Evolutionary conservation across 2,113 vertebrate species (phyloP).

Genomic region (Trogon melanurus): DNA sequence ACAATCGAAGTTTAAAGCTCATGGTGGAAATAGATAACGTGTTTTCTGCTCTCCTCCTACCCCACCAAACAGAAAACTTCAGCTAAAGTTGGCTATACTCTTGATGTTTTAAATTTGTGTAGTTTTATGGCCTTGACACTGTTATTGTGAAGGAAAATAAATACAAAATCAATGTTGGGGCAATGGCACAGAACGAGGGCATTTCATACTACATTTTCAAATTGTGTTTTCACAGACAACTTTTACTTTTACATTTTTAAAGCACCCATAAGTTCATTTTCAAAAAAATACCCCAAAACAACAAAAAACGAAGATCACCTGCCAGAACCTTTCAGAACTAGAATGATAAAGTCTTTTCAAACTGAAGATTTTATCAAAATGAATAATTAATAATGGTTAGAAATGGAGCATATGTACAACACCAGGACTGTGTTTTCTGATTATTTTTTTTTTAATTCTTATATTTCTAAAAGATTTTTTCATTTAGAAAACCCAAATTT

Average conservation of each 20-base stretch:
- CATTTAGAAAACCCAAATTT: background rate
- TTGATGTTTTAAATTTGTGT: background rate
- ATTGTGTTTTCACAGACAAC: background rate
- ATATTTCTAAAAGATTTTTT: background rate
- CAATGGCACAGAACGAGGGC: background rate
- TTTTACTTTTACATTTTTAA: background rate
- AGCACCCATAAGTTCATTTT: fast-evolving
- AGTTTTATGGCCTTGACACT: background rate
- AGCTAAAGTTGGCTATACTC: background rate
- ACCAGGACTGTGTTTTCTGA: background rate
- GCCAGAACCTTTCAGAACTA: background rate
- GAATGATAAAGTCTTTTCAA: background rate
- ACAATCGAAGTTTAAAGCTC: background rate
- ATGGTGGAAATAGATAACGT: background rate
- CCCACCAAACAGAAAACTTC: background rate
- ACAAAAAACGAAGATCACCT: background rate
- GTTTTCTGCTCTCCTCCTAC: background rate
- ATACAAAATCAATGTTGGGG: background rate
- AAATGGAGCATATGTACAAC: background rate
- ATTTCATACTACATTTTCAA: background rate
- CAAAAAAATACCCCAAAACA: background rate
- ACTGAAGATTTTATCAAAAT: background rate
- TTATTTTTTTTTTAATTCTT: background rate
- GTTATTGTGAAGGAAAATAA: background rate
- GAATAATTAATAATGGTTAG: background rate